Evolutionary conservation across 2,797 vertebrate species (phyloP).

Genomic region (Pogonophryne albipinna): DNA sequence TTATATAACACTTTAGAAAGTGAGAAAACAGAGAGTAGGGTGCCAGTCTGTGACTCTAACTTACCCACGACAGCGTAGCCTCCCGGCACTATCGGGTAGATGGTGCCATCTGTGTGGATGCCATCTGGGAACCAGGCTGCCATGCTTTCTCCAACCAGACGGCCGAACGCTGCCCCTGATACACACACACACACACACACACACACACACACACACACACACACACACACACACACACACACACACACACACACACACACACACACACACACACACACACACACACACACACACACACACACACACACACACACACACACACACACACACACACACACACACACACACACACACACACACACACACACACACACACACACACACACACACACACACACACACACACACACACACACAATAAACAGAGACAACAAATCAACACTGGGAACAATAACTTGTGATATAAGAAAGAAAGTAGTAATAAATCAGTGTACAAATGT

Average conservation of each 20-base stretch:
- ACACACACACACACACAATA: too few relatives aligned
- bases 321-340: too few relatives aligned
- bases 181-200: conserved; percentile 24
- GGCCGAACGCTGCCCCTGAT: conserved; percentile 95
- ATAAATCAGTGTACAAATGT: too few relatives aligned
- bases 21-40: neutral
- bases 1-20: neutral
- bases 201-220: neutral
- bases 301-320: too few relatives aligned
- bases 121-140: conserved; percentile 97
- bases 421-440: neutral
- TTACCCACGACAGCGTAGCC: conserved; percentile 98
- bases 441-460: neutral
- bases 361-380: too few relatives aligned
- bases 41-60: conserved; percentile 51
- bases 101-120: conserved; percentile 92
- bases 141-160: conserved; percentile 97
- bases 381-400: too few relatives aligned
- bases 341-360: too few relatives aligned
- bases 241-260: neutral
- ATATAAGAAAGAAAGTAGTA: too few relatives aligned
- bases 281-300: too few relatives aligned
- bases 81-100: conserved; percentile 94
- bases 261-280: neutral
- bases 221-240: too few relatives aligned